These are phyloP conservation scores for Zaprionus lachaisei DNA, from an alignment of 1,140 invertebrate genomes.

Conservation along the genomic window DNA sequence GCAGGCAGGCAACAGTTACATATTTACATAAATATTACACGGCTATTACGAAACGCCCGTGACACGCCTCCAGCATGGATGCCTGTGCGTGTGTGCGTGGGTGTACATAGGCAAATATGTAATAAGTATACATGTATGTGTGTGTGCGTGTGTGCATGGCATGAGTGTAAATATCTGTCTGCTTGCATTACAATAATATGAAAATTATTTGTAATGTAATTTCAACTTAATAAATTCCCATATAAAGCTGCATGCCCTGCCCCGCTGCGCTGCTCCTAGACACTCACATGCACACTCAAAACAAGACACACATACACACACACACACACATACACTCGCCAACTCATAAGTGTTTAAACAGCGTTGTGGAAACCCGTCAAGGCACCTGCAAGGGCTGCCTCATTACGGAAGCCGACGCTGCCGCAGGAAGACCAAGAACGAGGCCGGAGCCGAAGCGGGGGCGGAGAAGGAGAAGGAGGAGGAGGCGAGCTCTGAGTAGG, in stretches of 20 bases:
- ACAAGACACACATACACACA: not conserved
- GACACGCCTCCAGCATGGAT: conserved; percentile 20
- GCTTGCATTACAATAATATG: conserved; percentile 72
- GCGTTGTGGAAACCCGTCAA: conserved; percentile 17
- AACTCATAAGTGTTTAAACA: conserved; percentile 51
- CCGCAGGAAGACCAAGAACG: conserved; percentile 10
- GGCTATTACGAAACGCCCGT: conserved; percentile 61
- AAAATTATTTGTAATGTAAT: conserved; percentile 82
- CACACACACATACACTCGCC: not conserved
- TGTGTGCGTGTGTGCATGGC: conserved; percentile 25
- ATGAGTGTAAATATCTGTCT: conserved; percentile 39
- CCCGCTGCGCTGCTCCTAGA: not conserved
- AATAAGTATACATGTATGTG: not conserved
- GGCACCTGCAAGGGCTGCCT: conserved; percentile 31
- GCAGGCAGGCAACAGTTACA: conserved; percentile 57
- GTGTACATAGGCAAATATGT: conserved; percentile 38
- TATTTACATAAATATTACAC: conserved; percentile 79
- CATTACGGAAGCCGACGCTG: conserved; percentile 52
- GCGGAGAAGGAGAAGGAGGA: not conserved
- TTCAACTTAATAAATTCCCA: conserved; percentile 80
- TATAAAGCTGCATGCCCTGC: conserved; percentile 40
- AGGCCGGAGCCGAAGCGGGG: not conserved
- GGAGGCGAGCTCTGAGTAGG: not conserved
- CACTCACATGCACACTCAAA: not conserved
- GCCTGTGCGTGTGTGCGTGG: conserved; percentile 24